phyloP scores from a whole-genome alignment of 2,113 vertebrate species.

The Platysteira castanea region DNA sequence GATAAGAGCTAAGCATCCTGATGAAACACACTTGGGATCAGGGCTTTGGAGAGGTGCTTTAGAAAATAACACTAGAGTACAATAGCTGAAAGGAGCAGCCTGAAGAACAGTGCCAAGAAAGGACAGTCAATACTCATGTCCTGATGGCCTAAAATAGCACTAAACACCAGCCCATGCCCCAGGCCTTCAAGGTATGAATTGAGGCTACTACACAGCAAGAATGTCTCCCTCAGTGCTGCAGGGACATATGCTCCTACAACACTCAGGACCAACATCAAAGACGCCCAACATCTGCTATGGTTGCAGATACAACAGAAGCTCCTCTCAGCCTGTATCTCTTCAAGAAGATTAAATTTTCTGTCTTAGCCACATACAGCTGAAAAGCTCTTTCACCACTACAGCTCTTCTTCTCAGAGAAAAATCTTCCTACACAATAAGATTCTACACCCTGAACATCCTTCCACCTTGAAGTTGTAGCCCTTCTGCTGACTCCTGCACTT shows the following conservation, averaged over 20 bases:
- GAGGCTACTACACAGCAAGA: background rate
- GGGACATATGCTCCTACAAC: background rate
- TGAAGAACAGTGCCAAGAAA: background rate
- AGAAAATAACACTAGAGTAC: background rate
- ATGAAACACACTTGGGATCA: background rate
- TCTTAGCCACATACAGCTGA: background rate
- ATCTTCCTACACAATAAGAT: background rate
- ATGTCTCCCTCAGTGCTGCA: background rate
- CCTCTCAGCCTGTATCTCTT: background rate
- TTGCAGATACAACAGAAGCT: background rate
- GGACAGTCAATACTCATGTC: background rate
- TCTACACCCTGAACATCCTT: background rate
- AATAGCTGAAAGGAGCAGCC: background rate
- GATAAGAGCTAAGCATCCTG: background rate
- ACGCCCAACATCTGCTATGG: accelerated
- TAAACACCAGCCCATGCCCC: background rate
- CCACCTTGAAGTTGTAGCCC: background rate
- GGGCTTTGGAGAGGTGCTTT: background rate
- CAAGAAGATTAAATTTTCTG: background rate
- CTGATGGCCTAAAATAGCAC: background rate
- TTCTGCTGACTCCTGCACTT: background rate
- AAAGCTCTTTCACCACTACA: background rate
- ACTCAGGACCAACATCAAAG: background rate
- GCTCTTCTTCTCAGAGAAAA: background rate
- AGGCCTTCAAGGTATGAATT: accelerated